Base-by-base conservation (phyloP, 92 coral and sea anemone species). In the Pocillopora grandis region DNA sequence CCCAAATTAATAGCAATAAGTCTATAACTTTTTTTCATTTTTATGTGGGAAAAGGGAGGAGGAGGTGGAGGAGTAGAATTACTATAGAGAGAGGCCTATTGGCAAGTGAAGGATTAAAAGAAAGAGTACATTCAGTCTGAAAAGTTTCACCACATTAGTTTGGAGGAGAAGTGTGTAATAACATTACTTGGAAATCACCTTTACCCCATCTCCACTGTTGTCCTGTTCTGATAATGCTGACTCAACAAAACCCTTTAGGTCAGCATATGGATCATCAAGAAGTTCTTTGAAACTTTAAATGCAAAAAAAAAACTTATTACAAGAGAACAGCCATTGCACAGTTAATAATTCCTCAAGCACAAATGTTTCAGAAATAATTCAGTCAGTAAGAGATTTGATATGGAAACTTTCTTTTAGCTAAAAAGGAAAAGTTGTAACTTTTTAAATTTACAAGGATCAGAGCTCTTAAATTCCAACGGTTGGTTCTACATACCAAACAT, bases 261-360 rank as follows among this genome's bases (percentile, higher is more conserved):
- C 98, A 2, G 88, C 85, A 70, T 92, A 91, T 10, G 99, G 95
- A 48, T 93, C 94, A 59, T 96, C 95, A 23, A 96, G 88, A 20
- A 96, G 87, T 82, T 96, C 99, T 78, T 96, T 96, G 84, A 90
- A 96, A 84, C 99, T 96, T 61, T 33, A 66, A 49, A 16, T 12
- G 17, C 14, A 16, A 72, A 2, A 2, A 33, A 61, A 36, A 9
- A 35, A 60, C 8, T 12, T 13, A 31, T 31, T 9, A 9, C 52
- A 42, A 42, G 52, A 42, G 3, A 42, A 42, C 8, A 42, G 8
- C 52, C 52, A 3, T 7, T 42, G 52, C 52, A 42, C 52, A 3
- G 2, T 42, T 7, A 42, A 42, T 42, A 42, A n/a, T n/a, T 42
- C 8, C 52, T 42, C 2, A 42, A 3, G 52, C 52, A 42, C 4